Percentiles rank a stretch among this genome's conserved stretches.
These are phyloP conservation scores for Argyra leucocephala DNA, from an alignment of 2,888 invertebrate species.

Conservation along the genomic window DNA sequence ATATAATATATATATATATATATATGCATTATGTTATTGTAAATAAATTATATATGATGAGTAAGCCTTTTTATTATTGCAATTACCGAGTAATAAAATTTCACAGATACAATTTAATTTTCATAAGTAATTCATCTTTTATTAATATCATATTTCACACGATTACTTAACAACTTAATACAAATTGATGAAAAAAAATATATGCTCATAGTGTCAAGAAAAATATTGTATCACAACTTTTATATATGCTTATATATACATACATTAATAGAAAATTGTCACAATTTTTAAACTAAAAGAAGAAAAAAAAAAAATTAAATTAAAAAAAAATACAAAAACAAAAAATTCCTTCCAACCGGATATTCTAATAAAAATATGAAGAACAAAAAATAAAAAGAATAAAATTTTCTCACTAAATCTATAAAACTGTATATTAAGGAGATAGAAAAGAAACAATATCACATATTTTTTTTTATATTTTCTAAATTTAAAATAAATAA, in stretches of 20 bases:
- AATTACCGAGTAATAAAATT: too few species aligned
- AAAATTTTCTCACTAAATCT: too few species aligned
- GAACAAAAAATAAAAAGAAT: not conserved
- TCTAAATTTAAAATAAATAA: too few species aligned
- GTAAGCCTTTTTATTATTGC: not conserved
- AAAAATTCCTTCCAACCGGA: not conserved
- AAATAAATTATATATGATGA: not conserved
- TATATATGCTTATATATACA: too few species aligned
- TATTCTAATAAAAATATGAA: conserved; percentile 7
- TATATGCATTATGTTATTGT: too few species aligned
- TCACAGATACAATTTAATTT: not conserved
- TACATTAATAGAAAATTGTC: too few species aligned
- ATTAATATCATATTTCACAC: conserved; percentile 6
- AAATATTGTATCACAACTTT: not conserved
- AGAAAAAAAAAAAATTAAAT: not conserved
- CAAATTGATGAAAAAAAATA: too few species aligned
- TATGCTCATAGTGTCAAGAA: not conserved
- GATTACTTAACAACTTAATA: not conserved
- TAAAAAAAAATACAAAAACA: not conserved
- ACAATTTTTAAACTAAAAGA: too few species aligned
- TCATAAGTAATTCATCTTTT: conserved; percentile 6
- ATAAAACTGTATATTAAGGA: too few species aligned
- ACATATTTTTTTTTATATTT: too few species aligned
- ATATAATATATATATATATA: too few species aligned
- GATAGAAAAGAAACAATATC: too few species aligned